Base-by-base conservation (phyloP, 2,888 invertebrate genomes). In the Drepanosiphum platanoidis region DNA sequence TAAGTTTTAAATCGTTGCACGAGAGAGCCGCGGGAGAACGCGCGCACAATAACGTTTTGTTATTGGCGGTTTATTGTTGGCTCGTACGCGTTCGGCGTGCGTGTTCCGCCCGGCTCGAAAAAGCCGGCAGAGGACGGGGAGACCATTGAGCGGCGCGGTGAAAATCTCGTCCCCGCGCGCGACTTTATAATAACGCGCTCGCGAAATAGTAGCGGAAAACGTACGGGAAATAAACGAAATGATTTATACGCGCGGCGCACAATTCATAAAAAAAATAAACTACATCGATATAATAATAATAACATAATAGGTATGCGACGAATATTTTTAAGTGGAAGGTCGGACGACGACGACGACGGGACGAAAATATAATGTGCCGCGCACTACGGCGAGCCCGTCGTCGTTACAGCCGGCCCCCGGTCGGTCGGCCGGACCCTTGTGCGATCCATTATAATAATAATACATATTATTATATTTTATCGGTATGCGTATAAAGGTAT, bases 301-400 rank as follows among this genome's bases (percentile, higher is more conserved):
- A 34, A 70, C n/a, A n/a, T n/a, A n/a, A n/a, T n/a, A n/a, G n/a
- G n/a, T n/a, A 70, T 68, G 39, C 39, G 42, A 70, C 52, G 68
- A 80, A 79, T 66, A 66, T 79, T 79, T n/a, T 34, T 46, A 68
- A 79, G 80, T 70, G 80, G 52, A 70, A 80, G 70, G 80, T 68
- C n/a, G 68, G 34, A 52, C n/a, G n/a, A n/a, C n/a, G n/a, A n/a
- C n/a, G n/a, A n/a, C n/a, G n/a, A n/a, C 5, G 52, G 52, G 52
- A 52, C 18, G 52, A 18, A 46, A n/a, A n/a, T n/a, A 46, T 46
- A 15, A 46, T 3, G 46, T 8, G 8, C 8, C 15, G 46, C 11
- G 8, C 8, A 13, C 4, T n/a, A 5, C 42, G 42, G 9, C 42
- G 7, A 1, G 1, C 18, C 22, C 52, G 52, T 52, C 22, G 52